Percentiles rank a stretch among this genome's conserved stretches.
Evolutionary conservation across 1,140 invertebrate genomes (phyloP).

Genomic region (Zaprionus lachaisei): DNA sequence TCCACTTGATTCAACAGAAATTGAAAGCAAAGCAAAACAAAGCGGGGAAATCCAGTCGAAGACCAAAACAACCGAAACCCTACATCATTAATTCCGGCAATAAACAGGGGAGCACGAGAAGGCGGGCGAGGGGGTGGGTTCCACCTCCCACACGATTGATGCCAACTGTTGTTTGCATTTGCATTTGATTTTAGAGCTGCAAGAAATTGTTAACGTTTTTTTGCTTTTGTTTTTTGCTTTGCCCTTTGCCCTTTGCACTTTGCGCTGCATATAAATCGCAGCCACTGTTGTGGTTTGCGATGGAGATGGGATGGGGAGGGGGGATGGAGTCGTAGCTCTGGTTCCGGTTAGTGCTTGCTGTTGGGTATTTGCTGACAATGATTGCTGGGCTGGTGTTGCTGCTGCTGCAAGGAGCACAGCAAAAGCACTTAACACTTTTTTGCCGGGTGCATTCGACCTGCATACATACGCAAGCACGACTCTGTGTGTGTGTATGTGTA

Average conservation of each 20-base stretch:
- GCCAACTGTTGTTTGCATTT: slow-evolving; percentile 81
- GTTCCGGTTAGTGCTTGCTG: slow-evolving; percentile 46
- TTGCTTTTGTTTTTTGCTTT: neutral
- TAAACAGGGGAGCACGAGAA: slow-evolving; percentile 44
- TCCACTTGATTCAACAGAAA: slow-evolving; percentile 80
- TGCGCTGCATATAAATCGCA: slow-evolving; percentile 67
- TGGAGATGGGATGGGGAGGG: neutral
- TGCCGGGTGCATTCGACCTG: slow-evolving; percentile 44
- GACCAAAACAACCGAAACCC: slow-evolving; percentile 25
- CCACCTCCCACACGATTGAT: slow-evolving; percentile 54
- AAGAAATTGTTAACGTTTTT: slow-evolving; percentile 36
- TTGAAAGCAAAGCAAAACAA: slow-evolving; percentile 11
- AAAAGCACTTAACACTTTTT: slow-evolving; percentile 80
- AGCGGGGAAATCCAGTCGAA: slow-evolving; percentile 20
- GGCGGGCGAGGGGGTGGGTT: neutral
- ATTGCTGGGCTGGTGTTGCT: slow-evolving; percentile 56
- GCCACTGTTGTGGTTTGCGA: slow-evolving; percentile 38
- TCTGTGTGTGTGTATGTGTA: neutral
- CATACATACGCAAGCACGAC: slow-evolving; percentile 32
- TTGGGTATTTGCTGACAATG: slow-evolving; percentile 74
- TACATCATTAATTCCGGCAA: slow-evolving; percentile 77
- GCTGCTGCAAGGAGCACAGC: slow-evolving; percentile 64
- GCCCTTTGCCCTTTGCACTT: slow-evolving; percentile 60
- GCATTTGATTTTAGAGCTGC: slow-evolving; percentile 75
- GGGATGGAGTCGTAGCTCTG: neutral